These are phyloP conservation scores for Tanypteryx hageni DNA, from an alignment of 2,888 invertebrate species.

Conservation along the genomic window DNA sequence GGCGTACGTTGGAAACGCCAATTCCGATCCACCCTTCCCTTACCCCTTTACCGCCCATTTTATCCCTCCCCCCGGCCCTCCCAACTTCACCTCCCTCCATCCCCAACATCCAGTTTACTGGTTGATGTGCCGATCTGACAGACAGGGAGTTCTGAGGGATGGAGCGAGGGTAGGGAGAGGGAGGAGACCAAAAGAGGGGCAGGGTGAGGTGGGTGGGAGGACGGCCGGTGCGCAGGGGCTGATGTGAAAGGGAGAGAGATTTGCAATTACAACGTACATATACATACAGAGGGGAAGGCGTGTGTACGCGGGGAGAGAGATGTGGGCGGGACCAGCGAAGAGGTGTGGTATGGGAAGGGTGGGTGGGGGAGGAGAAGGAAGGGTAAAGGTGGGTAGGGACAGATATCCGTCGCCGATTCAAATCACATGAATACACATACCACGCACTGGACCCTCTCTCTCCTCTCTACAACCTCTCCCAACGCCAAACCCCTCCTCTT, in stretches of 20 bases:
- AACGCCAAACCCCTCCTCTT: background rate
- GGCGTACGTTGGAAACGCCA: constrained; percentile 40
- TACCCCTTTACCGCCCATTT: background rate
- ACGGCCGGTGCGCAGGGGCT: constrained; percentile 6
- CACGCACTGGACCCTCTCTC: constrained; percentile 36
- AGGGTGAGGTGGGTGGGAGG: background rate
- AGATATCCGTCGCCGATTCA: constrained; percentile 64
- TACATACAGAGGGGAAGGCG: background rate
- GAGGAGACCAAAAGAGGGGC: background rate
- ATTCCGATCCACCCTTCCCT: constrained; percentile 28
- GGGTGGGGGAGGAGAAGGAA: background rate
- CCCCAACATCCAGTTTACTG: constrained; percentile 58
- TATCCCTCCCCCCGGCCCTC: background rate
- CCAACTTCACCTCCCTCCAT: background rate
- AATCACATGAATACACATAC: constrained; percentile 59
- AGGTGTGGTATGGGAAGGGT: background rate
- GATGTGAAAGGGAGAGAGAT: constrained; percentile 31
- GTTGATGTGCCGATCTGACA: constrained; percentile 62
- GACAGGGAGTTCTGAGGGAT: constrained; percentile 18
- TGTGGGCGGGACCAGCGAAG: background rate
- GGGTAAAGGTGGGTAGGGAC: constrained; percentile 53
- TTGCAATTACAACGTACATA: constrained; percentile 53
- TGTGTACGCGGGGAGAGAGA: constrained; percentile 2
- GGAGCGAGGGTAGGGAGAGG: background rate
- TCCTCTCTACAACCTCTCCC: background rate